A percentile compares a stretch with the other conserved stretches of the same genome.
Evolutionary conservation across 2,113 vertebrate species (phyloP).

Genomic region (Oenanthe melanoleuca): DNA sequence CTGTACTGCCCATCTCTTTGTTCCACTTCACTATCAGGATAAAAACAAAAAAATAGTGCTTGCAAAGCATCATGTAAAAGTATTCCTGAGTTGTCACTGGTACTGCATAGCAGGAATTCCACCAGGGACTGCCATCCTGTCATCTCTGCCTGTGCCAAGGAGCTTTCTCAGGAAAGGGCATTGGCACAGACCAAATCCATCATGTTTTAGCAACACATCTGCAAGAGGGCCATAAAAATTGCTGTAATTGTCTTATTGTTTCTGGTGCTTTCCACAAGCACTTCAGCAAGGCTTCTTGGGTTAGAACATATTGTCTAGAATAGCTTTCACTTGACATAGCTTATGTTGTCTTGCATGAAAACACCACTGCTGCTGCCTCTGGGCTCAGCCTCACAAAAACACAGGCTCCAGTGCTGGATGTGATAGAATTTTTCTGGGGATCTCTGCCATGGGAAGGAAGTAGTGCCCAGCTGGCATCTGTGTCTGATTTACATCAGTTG

Average conservation of each 20-base stretch:
- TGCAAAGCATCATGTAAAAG: neutral
- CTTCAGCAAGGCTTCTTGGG: neutral
- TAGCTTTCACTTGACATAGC: neutral
- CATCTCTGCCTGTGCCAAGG: neutral
- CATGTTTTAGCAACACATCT: neutral
- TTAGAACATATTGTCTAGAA: neutral
- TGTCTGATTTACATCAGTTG: neutral
- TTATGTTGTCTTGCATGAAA: neutral
- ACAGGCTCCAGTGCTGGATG: neutral
- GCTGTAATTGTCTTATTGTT: neutral
- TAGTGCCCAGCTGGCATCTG: neutral
- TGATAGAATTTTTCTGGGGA: neutral
- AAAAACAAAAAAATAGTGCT: neutral
- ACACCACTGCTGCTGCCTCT: neutral
- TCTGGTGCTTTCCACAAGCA: neutral
- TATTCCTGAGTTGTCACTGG: neutral
- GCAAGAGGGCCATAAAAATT: neutral
- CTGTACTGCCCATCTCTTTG: neutral
- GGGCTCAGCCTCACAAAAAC: neutral
- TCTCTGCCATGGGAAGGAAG: neutral
- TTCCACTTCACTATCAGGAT: neutral
- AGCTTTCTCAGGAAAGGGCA: neutral
- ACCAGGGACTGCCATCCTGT: neutral
- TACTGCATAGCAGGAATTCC: neutral
- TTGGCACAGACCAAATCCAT: neutral